These are phyloP conservation scores for Trichogramma evanescens DNA, from an alignment of 2,888 invertebrate species.

Conservation along the genomic window DNA sequence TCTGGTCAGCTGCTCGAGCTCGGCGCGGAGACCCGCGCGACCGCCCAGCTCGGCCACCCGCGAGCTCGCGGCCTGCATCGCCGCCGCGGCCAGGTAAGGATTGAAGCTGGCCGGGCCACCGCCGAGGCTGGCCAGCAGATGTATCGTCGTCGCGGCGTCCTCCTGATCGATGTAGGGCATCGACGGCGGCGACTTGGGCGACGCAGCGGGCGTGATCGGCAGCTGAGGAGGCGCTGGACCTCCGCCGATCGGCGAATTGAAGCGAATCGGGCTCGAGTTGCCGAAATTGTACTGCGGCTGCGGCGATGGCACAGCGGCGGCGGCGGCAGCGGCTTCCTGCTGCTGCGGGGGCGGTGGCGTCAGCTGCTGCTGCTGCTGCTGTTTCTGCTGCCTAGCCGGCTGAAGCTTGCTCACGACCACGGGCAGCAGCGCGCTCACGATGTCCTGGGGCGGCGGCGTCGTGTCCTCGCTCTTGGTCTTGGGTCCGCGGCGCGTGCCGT, in stretches of 20 bases:
- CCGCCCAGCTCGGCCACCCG: no score
- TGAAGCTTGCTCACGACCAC: neutral
- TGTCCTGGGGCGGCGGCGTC: constrained; percentile 1
- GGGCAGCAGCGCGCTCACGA: neutral
- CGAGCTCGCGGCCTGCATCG: no score
- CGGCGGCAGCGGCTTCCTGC: neutral
- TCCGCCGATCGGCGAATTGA: neutral
- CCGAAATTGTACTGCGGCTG: neutral
- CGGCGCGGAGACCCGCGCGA: no score
- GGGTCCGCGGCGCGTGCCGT: constrained; percentile 83
- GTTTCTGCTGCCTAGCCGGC: neutral
- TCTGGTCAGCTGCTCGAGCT: no score
- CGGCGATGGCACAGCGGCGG: neutral
- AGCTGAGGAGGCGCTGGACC: neutral
- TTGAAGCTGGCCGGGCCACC: constrained; percentile 21
- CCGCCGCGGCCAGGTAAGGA: constrained; percentile 3
- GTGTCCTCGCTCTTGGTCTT: constrained; percentile 49
- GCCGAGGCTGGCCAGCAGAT: constrained; percentile 6
- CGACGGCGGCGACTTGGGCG: neutral
- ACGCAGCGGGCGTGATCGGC: neutral
- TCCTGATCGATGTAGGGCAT: neutral
- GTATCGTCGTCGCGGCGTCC: constrained; percentile 8
- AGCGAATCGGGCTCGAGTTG: neutral
- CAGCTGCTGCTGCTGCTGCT: neutral
- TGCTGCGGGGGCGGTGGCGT: neutral